A percentile compares a stretch with the other conserved stretches of the same genome.
phyloP scores from a whole-genome alignment of 2,113 vertebrate species.

The Xiphias gladius region DNA sequence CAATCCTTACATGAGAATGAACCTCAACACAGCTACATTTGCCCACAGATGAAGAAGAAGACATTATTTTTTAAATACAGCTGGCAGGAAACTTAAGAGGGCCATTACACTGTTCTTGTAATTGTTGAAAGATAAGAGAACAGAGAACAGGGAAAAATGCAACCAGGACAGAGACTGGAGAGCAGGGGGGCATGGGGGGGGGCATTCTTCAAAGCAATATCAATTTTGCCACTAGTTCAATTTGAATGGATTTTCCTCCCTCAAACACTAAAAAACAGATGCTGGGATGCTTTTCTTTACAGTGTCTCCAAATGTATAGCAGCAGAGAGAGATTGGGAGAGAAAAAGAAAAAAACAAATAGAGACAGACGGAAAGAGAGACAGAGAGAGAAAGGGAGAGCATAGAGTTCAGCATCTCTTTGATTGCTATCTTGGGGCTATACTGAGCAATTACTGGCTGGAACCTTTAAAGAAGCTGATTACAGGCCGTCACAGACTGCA shows the following conservation, averaged over 20 bases:
- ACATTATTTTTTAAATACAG: slow-evolving; percentile 81
- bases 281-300: slow-evolving; percentile 77
- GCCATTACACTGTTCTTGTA: slow-evolving; percentile 83
- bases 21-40: slow-evolving; percentile 64
- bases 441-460: slow-evolving; percentile 90
- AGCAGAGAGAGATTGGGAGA: slow-evolving; percentile 45
- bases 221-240: slow-evolving; percentile 85
- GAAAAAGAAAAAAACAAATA: background rate
- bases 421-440: slow-evolving; percentile 91
- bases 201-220: slow-evolving; percentile 85
- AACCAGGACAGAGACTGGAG: slow-evolving; percentile 70
- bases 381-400: slow-evolving; percentile 54
- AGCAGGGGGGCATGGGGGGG: background rate
- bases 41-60: slow-evolving; percentile 79
- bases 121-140: slow-evolving; percentile 87
- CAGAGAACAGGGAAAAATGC: slow-evolving; percentile 72
- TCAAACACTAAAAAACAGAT: slow-evolving; percentile 78
- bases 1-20: slow-evolving; percentile 62
- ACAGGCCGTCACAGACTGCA: slow-evolving; percentile 80
- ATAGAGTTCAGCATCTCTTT: slow-evolving; percentile 85
- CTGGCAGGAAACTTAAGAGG: slow-evolving; percentile 84
- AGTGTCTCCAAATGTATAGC: slow-evolving; percentile 69
- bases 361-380: slow-evolving; percentile 33
- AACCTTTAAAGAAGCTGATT: slow-evolving; percentile 88
- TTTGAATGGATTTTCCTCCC: slow-evolving; percentile 80